These are phyloP conservation scores for Tapera naevia DNA, from an alignment of 2,797 vertebrate genomes.

Conservation along the genomic window DNA sequence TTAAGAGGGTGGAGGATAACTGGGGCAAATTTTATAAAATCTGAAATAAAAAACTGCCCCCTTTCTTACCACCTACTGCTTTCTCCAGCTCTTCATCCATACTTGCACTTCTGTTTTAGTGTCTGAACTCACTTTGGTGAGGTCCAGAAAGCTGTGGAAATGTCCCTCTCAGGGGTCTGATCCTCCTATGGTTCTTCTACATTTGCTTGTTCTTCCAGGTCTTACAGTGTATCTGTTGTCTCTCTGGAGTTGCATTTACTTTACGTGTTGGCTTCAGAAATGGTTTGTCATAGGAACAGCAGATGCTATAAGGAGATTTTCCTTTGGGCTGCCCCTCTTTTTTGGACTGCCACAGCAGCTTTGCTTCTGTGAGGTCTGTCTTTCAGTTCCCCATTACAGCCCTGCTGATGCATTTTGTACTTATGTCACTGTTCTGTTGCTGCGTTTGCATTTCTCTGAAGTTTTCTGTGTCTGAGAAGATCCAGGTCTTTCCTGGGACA, in stretches of 20 bases:
- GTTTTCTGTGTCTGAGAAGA: not conserved
- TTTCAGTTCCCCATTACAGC: not conserved
- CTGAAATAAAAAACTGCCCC: not conserved
- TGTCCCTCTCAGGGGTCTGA: not conserved
- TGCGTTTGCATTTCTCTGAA: not conserved
- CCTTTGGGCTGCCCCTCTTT: not conserved
- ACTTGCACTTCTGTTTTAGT: not conserved
- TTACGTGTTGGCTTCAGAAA: not conserved
- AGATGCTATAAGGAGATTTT: not conserved
- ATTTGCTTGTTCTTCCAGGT: not conserved
- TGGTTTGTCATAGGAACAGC: not conserved
- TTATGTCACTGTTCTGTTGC: not conserved
- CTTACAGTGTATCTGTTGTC: not conserved
- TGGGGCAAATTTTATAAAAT: not conserved
- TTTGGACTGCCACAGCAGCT: not conserved
- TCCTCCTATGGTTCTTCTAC: not conserved
- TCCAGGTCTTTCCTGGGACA: not conserved
- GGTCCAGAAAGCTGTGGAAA: not conserved
- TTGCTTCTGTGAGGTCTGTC: not conserved
- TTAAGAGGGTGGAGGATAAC: not conserved
- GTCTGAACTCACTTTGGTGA: not conserved
- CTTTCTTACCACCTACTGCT: not conserved
- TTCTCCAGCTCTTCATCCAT: not conserved
- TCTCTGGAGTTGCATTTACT: not conserved
- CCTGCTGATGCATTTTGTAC: not conserved